These are phyloP conservation scores for Pogona vitticeps DNA, from an alignment of 2,113 vertebrate genomes.

Conservation along the genomic window DNA sequence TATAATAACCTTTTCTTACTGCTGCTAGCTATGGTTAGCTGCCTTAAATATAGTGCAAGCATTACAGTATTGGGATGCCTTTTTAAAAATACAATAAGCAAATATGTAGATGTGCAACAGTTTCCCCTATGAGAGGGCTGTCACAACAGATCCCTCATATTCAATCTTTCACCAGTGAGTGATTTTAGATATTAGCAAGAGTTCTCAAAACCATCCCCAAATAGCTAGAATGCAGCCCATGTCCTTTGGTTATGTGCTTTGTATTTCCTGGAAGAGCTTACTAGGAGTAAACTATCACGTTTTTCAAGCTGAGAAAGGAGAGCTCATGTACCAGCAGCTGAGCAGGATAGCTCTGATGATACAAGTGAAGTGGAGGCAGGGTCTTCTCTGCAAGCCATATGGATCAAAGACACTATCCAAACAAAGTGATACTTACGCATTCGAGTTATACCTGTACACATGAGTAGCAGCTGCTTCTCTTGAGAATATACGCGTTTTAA, in stretches of 20 bases:
- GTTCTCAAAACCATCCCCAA: neutral
- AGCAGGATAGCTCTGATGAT: neutral
- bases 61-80: too few species aligned
- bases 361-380: neutral
- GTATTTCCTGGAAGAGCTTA: neutral
- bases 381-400: neutral
- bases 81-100: too few species aligned
- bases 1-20: too few species aligned
- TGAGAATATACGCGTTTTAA: neutral
- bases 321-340: too few species aligned
- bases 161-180: neutral
- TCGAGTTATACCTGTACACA: neutral
- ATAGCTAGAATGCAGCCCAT: neutral
- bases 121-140: too few species aligned
- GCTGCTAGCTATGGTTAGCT: too few species aligned
- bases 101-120: too few species aligned
- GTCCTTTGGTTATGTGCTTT: neutral
- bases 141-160: neutral
- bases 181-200: neutral
- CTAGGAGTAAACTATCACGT: neutral
- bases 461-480: neutral
- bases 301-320: neutral
- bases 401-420: neutral
- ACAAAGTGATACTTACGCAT: neutral
- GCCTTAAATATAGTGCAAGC: too few species aligned